phyloP scores from a whole-genome alignment of 1,140 invertebrate genomes.

The Ectropis grisescens region DNA sequence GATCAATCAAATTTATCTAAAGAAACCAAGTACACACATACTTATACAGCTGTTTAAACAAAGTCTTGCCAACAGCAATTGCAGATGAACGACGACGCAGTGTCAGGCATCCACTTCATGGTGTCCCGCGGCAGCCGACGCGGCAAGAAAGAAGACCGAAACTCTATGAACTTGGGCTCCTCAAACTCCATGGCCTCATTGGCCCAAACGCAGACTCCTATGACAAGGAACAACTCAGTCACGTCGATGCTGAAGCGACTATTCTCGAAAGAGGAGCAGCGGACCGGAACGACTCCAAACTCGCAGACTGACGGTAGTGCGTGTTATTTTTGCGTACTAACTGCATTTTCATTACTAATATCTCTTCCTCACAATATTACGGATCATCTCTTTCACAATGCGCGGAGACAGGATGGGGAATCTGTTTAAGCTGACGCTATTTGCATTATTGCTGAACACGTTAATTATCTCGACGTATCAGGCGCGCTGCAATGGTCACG shows the following conservation, averaged over 20 bases:
- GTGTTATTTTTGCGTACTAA: too few relatives aligned
- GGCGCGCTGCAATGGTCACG: too few relatives aligned
- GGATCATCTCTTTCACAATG: too few relatives aligned
- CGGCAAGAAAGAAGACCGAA: constrained; percentile 50
- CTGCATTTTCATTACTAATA: too few relatives aligned
- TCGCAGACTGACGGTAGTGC: constrained; percentile 51
- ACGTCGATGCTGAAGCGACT: constrained; percentile 81
- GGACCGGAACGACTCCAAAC: constrained; percentile 8
- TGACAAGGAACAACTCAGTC: constrained; percentile 79
- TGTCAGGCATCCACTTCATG: constrained; percentile 80
- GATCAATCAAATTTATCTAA: too few relatives aligned
- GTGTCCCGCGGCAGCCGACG: constrained; percentile 68
- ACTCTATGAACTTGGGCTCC: constrained; percentile 66
- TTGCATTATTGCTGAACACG: too few relatives aligned
- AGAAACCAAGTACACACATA: too few relatives aligned
- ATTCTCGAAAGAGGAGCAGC: constrained; percentile 79
- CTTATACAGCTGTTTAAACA: too few relatives aligned
- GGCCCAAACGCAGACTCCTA: constrained; percentile 71
- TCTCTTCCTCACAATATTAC: too few relatives aligned
- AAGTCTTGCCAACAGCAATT: constrained; percentile 43
- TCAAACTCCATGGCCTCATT: constrained; percentile 64
- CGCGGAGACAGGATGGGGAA: too few relatives aligned
- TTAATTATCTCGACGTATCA: too few relatives aligned
- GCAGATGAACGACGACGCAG: constrained; percentile 75
- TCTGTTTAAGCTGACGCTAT: too few relatives aligned